Evolutionary conservation across 2,113 vertebrate species (phyloP).

Genomic region (Henicopernis longicauda): DNA sequence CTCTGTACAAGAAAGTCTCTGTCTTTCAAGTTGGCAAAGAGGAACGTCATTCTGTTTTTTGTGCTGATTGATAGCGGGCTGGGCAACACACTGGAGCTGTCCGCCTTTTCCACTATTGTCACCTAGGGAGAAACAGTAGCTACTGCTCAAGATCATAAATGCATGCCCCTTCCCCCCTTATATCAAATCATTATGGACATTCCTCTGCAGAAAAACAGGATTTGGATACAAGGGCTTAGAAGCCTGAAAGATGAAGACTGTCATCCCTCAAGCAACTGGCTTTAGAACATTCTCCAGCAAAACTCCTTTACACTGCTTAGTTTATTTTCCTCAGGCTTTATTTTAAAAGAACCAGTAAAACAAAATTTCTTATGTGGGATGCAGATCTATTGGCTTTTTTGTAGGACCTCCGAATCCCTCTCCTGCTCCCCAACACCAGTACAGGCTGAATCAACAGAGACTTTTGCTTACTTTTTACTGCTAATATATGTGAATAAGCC

Average conservation of each 20-base stretch:
- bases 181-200: background rate
- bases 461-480: background rate
- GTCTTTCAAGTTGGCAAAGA: constrained; percentile 96
- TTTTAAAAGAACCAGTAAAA: background rate
- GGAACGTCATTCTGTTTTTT: constrained; percentile 97
- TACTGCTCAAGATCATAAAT: background rate
- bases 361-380: background rate
- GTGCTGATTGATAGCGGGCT: constrained; percentile 97
- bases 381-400: background rate
- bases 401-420: background rate
- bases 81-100: constrained; percentile 94
- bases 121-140: constrained; percentile 75
- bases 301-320: background rate
- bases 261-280: background rate
- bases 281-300: background rate
- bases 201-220: background rate
- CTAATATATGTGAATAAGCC: background rate
- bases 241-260: background rate
- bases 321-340: background rate
- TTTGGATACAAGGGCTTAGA: background rate
- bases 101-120: constrained; percentile 97
- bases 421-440: background rate
- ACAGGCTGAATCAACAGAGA: background rate
- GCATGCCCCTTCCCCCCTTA: background rate
- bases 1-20: constrained; percentile 96